A percentile compares a stretch with the other conserved stretches of the same genome.
phyloP scores from a whole-genome alignment of 2,888 invertebrate genomes.

The Isoperla grammatica region DNA sequence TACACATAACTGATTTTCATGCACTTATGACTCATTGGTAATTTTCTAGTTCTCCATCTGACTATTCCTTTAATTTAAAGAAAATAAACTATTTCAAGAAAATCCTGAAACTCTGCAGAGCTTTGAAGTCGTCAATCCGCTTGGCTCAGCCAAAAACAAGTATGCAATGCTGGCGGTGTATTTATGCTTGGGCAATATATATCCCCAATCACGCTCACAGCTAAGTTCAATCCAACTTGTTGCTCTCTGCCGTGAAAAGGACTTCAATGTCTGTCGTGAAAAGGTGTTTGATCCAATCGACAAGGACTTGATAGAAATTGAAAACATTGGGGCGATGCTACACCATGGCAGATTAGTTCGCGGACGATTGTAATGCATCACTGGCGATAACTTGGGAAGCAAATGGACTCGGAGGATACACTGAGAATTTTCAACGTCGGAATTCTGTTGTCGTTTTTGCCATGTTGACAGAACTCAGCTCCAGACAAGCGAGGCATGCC shows the following conservation, averaged over 20 bases:
- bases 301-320: slow-evolving; percentile 23
- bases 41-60: too few species aligned
- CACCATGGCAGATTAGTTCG: slow-evolving; percentile 12
- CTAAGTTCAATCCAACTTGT: slow-evolving; percentile 30
- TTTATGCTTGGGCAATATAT: slow-evolving; percentile 28
- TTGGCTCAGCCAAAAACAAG: slow-evolving; percentile 28
- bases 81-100: slow-evolving; percentile 31
- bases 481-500: neutral
- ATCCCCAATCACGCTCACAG: slow-evolving; percentile 26
- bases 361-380: slow-evolving; percentile 28
- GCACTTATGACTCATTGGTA: too few species aligned
- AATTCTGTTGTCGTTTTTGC: too few species aligned
- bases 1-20: too few species aligned
- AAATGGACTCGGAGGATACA: neutral
- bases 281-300: slow-evolving; percentile 27
- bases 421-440: too few species aligned
- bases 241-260: slow-evolving; percentile 24
- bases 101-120: slow-evolving; percentile 31
- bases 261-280: slow-evolving; percentile 19
- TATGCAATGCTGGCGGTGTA: slow-evolving; percentile 32
- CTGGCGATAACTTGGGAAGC: slow-evolving; percentile 34
- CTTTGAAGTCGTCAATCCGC: slow-evolving; percentile 32
- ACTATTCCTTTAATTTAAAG: too few species aligned
- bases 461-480: neutral
- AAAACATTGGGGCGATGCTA: slow-evolving; percentile 20